A percentile compares a stretch with the other conserved stretches of the same genome.
phyloP scores from a whole-genome alignment of 1,140 invertebrate species.

The Pseudomyrmex concolor region DNA sequence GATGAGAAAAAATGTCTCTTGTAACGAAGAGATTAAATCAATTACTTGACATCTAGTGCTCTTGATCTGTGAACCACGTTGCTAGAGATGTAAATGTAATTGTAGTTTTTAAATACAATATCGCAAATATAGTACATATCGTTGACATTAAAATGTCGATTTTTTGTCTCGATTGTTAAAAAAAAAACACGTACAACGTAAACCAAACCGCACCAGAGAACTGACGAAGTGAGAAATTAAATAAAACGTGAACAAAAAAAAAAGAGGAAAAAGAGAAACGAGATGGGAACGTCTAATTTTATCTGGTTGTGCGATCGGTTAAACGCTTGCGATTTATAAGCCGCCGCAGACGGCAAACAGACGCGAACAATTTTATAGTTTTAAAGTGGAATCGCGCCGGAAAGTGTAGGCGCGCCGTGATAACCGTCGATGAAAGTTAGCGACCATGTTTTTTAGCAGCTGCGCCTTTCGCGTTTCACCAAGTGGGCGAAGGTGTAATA shows the following conservation, averaged over 20 bases:
- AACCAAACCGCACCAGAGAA: too few relatives aligned
- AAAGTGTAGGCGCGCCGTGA: constrained; percentile 60
- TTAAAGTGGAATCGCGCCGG: constrained; percentile 57
- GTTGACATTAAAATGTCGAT: too few relatives aligned
- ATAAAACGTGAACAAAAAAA: background rate
- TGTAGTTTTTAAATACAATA: background rate
- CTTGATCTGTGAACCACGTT: too few relatives aligned
- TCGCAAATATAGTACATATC: background rate
- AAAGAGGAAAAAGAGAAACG: background rate
- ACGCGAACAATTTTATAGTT: constrained; percentile 44
- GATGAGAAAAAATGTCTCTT: background rate
- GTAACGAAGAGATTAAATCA: too few relatives aligned
- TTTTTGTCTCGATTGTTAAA: too few relatives aligned
- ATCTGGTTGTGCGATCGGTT: background rate
- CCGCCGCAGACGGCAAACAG: constrained; percentile 1
- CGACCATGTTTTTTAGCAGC: constrained; percentile 42
- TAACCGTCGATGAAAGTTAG: constrained; percentile 65
- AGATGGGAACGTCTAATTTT: background rate
- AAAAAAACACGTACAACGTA: too few relatives aligned
- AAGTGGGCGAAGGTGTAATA: constrained; percentile 40
- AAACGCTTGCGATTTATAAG: background rate
- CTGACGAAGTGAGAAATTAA: too few relatives aligned
- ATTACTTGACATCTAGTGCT: too few relatives aligned
- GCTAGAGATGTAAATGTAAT: too few relatives aligned
- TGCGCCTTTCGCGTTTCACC: constrained; percentile 67